Evolutionary conservation across 2,113 vertebrate species (phyloP), one percentile per base, ranked within the genome.

Genomic region (Bos javanicus): DNA sequence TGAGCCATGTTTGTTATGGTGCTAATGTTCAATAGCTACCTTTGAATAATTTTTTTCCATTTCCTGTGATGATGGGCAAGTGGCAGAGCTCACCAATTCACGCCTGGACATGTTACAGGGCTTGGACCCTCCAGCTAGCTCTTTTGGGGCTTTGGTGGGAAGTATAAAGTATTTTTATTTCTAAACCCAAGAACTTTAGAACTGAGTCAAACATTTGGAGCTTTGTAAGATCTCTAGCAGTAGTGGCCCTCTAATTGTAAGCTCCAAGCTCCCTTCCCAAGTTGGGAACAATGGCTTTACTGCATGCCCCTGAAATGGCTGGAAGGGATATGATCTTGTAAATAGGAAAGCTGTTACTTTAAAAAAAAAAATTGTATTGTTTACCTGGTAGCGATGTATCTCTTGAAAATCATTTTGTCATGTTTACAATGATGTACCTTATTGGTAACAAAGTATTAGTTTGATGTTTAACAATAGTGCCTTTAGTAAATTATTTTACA

Each of bases 401-500:
- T 89, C 83, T 95, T 87, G 57, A 91, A 92, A 92, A 88, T 89
- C 64, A 96, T 91, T 97, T 60, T 97, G 98, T 97, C 94, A 95
- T 95, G 96, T 98, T 97, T 97, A 94, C 78, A 90, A 94, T 95
- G 91, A 98, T 97, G 96, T 97, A 97, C 95, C 86, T 94, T 97
- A 95, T 6, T 94, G 90, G 96, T 91, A 96, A 98, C 82, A 89
- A 82, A 83, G 90, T 89, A 92, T 43, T 94, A 96, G 83, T 94
- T 85, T 89, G 87, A 94, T 98, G 97, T 97, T 97, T 97, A 97
- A 97, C 92, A 97, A 91, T 97, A 98, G 98, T 98, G 97, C 97
- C 98, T 98, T 97, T 97, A 98, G 98, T 98, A 98, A 98, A 97
- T 97, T 95, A 97, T 96, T 98, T 97, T 98, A 95, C 64, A 98